Evolutionary conservation across 1,140 invertebrate species (phyloP).

Genomic region (Diabrotica virgifera): DNA sequence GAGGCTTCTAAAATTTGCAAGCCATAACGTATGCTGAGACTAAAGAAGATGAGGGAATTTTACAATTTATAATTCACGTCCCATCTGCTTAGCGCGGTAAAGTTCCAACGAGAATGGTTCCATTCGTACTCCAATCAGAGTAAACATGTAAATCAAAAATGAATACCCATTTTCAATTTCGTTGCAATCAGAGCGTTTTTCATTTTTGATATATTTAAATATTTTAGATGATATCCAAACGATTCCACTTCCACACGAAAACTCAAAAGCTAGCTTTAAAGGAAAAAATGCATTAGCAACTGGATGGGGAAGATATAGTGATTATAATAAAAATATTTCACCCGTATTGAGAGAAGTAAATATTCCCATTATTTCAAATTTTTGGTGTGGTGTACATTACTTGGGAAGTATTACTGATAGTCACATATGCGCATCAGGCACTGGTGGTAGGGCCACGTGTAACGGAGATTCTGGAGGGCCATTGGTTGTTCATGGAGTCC

Average conservation of each 20-base stretch:
- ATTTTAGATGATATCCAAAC: conserved; percentile 25
- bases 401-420: conserved; percentile 42
- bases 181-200: too few species aligned
- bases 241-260: conserved; percentile 46
- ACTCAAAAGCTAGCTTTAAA: conserved; percentile 37
- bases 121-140: too few species aligned
- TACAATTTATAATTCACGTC: too few species aligned
- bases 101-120: too few species aligned
- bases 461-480: conserved; percentile 52
- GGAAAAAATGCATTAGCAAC: conserved; percentile 49
- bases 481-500: conserved; percentile 39
- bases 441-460: conserved; percentile 45
- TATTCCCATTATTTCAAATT: conserved; percentile 38
- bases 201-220: too few species aligned
- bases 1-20: too few species aligned
- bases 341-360: conserved; percentile 38
- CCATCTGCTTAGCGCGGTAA: too few species aligned
- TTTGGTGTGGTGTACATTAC: conserved; percentile 41
- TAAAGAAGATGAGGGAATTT: too few species aligned
- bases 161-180: too few species aligned
- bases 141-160: too few species aligned
- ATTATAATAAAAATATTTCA: conserved; percentile 37
- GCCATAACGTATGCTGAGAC: too few species aligned
- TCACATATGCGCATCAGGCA: conserved; percentile 52
- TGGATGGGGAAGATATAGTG: conserved; percentile 53